Evolutionary conservation across 2,888 invertebrate genomes (phyloP), one percentile per base, ranked within the genome.

Genomic region (Cybosia mesomella): DNA sequence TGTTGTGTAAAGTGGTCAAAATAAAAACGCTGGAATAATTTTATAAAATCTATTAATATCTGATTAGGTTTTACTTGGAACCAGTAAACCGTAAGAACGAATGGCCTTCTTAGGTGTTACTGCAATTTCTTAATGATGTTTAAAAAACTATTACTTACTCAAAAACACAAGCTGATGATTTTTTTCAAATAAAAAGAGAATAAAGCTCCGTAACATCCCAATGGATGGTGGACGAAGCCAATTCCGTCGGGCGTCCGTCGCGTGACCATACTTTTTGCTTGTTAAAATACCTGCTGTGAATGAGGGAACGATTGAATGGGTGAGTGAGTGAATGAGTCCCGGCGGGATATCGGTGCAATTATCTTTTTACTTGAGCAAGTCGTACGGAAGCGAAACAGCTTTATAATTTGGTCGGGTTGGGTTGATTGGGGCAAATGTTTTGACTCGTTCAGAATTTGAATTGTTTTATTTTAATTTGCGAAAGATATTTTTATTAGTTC

Each of bases 211-310:
- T 68, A 70, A 58, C 22, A n/a, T 80, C 71, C 43, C 39, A 71
- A 66, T 81, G 81, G 83, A 77, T 84, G 82, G 68, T 7, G 2
- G 66, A 67, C 75, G 76, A 79, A 70, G 70, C 72, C 77, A 65
- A 81, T 79, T 74, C 67, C 67, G 62, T 9, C 58, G 63, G 67
- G 74, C 75, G 70, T 70, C 75, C 64, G 84, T 81, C 86, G 87
- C 87, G 88, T 86, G 87, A 73, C 74, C 77, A 70, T 78, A 86
- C 78, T 89, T 90, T 89, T 90, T 90, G 89, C 89, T 90, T 89
- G 89, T 90, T 89, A 90, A 89, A 90, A 90, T 90, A 88, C 87
- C 83, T 83, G 80, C 83, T 80, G 83, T 85, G 86, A 85, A 85
- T 85, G 85, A 83, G 84, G 83, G 85, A 82, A 84, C 68, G 67